phyloP scores from a whole-genome alignment of 2,888 invertebrate genomes.

The Proisotoma minuta region DNA sequence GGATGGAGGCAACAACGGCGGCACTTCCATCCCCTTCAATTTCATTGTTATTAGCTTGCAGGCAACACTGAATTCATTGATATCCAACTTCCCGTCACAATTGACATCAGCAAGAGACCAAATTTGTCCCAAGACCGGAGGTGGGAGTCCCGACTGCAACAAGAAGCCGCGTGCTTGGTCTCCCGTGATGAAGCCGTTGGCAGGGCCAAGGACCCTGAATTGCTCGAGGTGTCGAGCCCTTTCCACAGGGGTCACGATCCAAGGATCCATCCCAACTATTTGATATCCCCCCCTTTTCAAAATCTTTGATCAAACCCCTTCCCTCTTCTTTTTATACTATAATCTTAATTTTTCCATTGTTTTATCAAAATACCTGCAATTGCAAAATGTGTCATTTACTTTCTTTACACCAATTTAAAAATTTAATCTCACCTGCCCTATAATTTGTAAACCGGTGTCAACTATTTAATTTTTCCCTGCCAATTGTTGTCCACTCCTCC shows the following conservation, averaged over 20 bases:
- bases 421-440: no score
- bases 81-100: conserved; percentile 92
- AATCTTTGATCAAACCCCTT: no score
- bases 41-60: conserved; percentile 94
- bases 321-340: no score
- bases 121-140: conserved; percentile 83
- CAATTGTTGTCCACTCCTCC: no score
- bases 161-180: conserved; percentile 91
- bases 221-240: conserved; percentile 77
- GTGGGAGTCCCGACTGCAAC: conserved; percentile 84
- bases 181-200: conserved; percentile 81
- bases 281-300: no score
- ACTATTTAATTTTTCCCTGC: no score
- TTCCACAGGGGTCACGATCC: conserved; percentile 82
- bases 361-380: no score
- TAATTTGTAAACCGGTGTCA: no score
- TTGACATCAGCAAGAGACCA: conserved; percentile 96
- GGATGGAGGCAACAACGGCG: conserved; percentile 57
- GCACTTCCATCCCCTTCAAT: conserved; percentile 84
- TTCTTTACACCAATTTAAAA: no score
- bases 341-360: no score
- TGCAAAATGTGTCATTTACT: no score
- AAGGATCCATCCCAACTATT: conserved; percentile 62
- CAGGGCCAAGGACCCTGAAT: conserved; percentile 80
- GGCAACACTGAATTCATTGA: conserved; percentile 95